Conservation (phyloP, 1,140 invertebrate species). For the Cydia fagiglandana region DNA sequence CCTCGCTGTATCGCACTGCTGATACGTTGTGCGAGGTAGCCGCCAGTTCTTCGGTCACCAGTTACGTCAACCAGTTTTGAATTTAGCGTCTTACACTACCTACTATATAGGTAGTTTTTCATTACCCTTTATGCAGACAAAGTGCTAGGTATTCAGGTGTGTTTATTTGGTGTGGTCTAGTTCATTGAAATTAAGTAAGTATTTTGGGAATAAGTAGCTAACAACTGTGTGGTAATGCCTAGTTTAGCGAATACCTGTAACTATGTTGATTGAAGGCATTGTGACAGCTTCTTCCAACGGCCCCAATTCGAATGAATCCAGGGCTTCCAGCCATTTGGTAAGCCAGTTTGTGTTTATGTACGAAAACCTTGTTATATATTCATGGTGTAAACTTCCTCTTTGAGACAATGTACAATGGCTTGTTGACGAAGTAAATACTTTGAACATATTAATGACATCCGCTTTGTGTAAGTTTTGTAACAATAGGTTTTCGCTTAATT, state of each 20-base stretch:
- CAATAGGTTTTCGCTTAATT: slow-evolving; percentile 2
- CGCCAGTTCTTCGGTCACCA: too few relatives aligned
- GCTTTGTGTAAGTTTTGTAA: background rate
- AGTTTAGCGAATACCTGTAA: slow-evolving; percentile 22
- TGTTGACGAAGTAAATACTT: slow-evolving; percentile 22
- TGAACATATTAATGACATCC: background rate
- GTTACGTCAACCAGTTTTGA: too few relatives aligned
- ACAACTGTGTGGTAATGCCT: too few relatives aligned
- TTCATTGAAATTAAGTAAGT: too few relatives aligned
- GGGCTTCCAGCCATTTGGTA: slow-evolving; percentile 1
- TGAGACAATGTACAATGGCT: slow-evolving; percentile 19
- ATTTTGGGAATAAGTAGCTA: too few relatives aligned
- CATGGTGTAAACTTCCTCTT: slow-evolving; percentile 10
- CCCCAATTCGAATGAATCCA: background rate
- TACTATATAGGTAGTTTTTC: too few relatives aligned
- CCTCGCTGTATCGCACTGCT: too few relatives aligned
- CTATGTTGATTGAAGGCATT: background rate
- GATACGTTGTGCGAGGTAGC: too few relatives aligned
- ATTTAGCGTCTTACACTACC: too few relatives aligned
- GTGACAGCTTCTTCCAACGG: background rate
- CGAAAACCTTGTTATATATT: slow-evolving; percentile 12
- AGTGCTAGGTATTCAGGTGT: too few relatives aligned
- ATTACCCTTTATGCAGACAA: too few relatives aligned
- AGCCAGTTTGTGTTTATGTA: slow-evolving; percentile 5
- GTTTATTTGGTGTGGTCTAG: too few relatives aligned